Percentiles rank a stretch among this genome's conserved stretches.
Conservation (phyloP, 2,888 invertebrate species). For the Drosophila rubida region DNA sequence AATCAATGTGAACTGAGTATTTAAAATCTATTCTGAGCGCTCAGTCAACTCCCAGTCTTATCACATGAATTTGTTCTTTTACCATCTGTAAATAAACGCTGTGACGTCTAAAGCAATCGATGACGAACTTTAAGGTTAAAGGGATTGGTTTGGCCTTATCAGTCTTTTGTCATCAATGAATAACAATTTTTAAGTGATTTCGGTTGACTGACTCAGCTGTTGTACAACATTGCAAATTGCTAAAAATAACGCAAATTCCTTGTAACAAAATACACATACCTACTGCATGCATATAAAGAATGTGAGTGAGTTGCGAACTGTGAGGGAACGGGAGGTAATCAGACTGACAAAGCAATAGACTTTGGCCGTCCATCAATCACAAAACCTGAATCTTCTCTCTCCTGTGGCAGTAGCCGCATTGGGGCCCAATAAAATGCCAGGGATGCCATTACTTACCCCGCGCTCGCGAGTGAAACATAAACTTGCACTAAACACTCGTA, state of each 20-base stretch:
- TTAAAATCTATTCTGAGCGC: not conserved
- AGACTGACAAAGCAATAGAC: slow-evolving; percentile 40
- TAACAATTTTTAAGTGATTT: slow-evolving; percentile 33
- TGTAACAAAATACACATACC: slow-evolving; percentile 13
- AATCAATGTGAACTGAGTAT: not conserved
- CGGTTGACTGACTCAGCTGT: slow-evolving; percentile 41
- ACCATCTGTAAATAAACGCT: slow-evolving; percentile 26
- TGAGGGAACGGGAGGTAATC: not conserved
- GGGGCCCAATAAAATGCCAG: slow-evolving; percentile 51
- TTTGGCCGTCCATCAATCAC: slow-evolving; percentile 60
- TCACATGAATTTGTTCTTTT: not conserved
- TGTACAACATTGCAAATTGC: slow-evolving; percentile 26
- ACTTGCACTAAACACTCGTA: slow-evolving; percentile 36
- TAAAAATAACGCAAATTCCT: slow-evolving; percentile 47
- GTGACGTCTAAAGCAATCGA: not conserved
- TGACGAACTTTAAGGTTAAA: slow-evolving; percentile 31
- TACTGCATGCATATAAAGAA: not conserved
- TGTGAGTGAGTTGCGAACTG: not conserved
- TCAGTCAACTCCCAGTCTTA: not conserved
- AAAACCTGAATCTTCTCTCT: slow-evolving; percentile 24
- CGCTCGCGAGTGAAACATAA: slow-evolving; percentile 31
- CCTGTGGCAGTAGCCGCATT: slow-evolving; percentile 30
- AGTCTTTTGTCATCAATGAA: slow-evolving; percentile 65
- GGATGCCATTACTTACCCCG: slow-evolving; percentile 47
- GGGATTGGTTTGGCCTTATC: slow-evolving; percentile 51